Conservation (phyloP, 2,888 invertebrate genomes). For the Oegoconia quadripuncta region DNA sequence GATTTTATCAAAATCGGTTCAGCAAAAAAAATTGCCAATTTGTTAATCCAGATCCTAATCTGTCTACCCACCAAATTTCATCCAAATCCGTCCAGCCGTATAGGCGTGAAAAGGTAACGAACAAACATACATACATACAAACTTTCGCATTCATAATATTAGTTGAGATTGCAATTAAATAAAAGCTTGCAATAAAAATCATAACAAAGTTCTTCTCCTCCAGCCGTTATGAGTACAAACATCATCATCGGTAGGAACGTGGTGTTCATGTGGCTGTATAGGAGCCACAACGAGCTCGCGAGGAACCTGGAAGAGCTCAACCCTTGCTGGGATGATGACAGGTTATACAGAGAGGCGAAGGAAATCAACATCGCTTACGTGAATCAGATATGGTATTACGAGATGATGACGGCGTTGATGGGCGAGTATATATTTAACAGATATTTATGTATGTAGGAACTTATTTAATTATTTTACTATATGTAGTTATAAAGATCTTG, state of each 20-base stretch:
- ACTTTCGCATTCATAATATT: too few species aligned
- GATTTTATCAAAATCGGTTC: too few species aligned
- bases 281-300: slow-evolving; percentile 90
- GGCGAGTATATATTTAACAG: slow-evolving; percentile 72
- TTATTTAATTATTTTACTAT: too few species aligned
- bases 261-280: slow-evolving; percentile 36
- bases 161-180: too few species aligned
- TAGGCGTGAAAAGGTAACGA: too few species aligned
- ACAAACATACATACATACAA: too few species aligned
- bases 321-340: slow-evolving; percentile 92
- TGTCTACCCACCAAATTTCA: too few species aligned
- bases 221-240: slow-evolving; percentile 20
- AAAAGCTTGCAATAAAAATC: too few species aligned
- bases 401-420: slow-evolving; percentile 86
- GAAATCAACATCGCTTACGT: slow-evolving; percentile 86
- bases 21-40: too few species aligned
- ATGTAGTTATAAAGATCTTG: too few species aligned
- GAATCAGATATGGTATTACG: slow-evolving; percentile 89
- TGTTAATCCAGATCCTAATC: too few species aligned
- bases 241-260: slow-evolving; percentile 31
- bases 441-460: neutral
- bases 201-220: neutral
- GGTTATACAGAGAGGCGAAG: slow-evolving; percentile 85
- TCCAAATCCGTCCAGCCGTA: too few species aligned
- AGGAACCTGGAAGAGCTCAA: slow-evolving; percentile 83